A percentile compares a stretch with the other conserved stretches of the same genome.
Conservation (phyloP, 35 echinoderm and acorn worm species). For the Apostichopus japonicus region DNA sequence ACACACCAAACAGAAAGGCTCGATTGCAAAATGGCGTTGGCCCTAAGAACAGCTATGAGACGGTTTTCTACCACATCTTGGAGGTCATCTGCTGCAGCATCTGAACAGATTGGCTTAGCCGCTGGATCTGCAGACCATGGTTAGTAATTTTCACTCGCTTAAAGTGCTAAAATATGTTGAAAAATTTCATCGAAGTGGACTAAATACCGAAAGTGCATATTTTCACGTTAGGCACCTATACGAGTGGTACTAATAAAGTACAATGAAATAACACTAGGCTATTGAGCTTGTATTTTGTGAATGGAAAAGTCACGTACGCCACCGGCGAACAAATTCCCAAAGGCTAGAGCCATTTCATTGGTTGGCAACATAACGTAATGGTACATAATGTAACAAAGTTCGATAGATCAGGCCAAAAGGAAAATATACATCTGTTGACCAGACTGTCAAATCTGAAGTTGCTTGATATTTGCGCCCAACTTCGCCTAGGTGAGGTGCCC, state of each 20-base stretch:
- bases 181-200: too few species aligned
- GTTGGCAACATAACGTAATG: too few species aligned
- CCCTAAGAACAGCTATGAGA: neutral
- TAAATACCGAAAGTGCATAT: neutral
- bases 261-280: neutral
- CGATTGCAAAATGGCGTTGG: neutral
- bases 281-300: neutral
- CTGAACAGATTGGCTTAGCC: conserved; percentile 27
- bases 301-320: neutral
- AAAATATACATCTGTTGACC: too few species aligned
- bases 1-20: too few species aligned
- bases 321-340: neutral
- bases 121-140: conserved; percentile 31
- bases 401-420: too few species aligned
- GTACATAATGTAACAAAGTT: too few species aligned
- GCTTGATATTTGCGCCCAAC: too few species aligned
- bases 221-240: neutral
- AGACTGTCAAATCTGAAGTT: too few species aligned
- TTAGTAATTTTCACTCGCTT: neutral
- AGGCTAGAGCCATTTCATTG: too few species aligned
- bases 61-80: conserved; percentile 3
- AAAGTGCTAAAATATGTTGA: too few species aligned
- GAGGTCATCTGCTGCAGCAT: neutral
- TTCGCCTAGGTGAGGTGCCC: too few species aligned
- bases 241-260: neutral